These are phyloP conservation scores for Chascanopsetta lugubris DNA, from an alignment of 2,113 vertebrate species.

Conservation along the genomic window DNA sequence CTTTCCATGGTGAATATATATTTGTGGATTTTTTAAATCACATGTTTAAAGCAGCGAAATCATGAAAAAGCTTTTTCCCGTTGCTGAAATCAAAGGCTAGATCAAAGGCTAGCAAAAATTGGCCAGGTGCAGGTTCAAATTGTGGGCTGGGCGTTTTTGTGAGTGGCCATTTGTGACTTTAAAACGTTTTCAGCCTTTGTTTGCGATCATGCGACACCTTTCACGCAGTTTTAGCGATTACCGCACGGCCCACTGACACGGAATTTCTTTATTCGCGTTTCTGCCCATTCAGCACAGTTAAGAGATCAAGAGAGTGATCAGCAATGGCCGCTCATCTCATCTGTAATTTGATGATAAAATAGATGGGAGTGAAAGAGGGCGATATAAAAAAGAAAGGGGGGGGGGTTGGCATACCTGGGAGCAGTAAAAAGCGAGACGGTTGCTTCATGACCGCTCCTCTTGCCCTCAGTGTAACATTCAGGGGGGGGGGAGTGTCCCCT, in stretches of 20 bases:
- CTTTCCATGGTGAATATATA: too few species aligned
- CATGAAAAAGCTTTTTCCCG: not conserved
- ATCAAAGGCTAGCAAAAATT: not conserved
- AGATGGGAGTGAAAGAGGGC: constrained; percentile 53
- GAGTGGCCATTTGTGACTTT: constrained; percentile 23
- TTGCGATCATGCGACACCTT: constrained; percentile 30
- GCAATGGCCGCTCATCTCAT: constrained; percentile 68
- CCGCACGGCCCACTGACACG: constrained; percentile 43
- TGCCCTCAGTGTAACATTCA: constrained; percentile 84
- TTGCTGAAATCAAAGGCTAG: not conserved
- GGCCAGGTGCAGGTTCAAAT: not conserved
- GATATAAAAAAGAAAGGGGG: not conserved
- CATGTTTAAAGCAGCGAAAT: not conserved
- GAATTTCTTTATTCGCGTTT: constrained; percentile 28
- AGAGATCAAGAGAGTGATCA: constrained; percentile 69
- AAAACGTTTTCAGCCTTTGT: constrained; percentile 35
- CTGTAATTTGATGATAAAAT: constrained; percentile 79
- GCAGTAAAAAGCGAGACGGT: constrained; percentile 59
- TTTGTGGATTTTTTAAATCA: too few species aligned
- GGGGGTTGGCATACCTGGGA: constrained; percentile 73
- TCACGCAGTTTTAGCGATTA: constrained; percentile 50
- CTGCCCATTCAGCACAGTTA: constrained; percentile 46
- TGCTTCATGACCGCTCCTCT: constrained; percentile 72
- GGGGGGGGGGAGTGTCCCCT: constrained; percentile 76
- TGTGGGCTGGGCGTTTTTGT: not conserved